phyloP scores from a whole-genome alignment of 2,113 vertebrate species.

The Trachemys scripta region DNA sequence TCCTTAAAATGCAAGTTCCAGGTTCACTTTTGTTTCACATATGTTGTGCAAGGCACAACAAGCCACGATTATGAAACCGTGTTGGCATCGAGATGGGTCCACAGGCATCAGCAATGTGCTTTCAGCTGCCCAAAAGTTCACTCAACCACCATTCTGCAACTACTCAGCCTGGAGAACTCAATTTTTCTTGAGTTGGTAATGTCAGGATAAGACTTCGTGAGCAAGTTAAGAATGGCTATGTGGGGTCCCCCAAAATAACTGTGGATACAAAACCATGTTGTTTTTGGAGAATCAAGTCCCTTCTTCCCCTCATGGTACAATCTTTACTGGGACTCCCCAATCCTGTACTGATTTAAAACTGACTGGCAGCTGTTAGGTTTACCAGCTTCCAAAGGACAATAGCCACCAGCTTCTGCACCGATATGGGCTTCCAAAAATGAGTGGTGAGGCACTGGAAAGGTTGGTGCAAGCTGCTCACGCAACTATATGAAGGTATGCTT shows the following conservation, averaged over 20 bases:
- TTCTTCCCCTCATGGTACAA: not conserved
- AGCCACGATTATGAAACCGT: not conserved
- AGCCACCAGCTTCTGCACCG: not conserved
- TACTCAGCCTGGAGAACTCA: not conserved
- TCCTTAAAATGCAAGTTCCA: not conserved
- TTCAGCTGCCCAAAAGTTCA: not conserved
- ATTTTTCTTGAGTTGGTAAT: not conserved
- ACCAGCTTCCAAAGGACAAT: not conserved
- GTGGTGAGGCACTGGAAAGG: not conserved
- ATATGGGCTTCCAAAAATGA: not conserved
- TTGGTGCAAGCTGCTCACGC: not conserved
- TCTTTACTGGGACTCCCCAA: not conserved
- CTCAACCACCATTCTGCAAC: not conserved
- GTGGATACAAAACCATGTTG: not conserved
- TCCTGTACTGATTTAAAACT: not conserved
- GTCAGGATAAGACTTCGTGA: not conserved
- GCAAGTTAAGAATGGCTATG: not conserved
- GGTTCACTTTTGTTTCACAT: not conserved
- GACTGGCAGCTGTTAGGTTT: not conserved
- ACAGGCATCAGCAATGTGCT: not conserved
- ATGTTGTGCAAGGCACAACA: not conserved
- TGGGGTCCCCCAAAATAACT: not conserved
- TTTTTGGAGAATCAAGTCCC: not conserved
- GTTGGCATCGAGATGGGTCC: not conserved
- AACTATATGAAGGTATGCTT: not conserved